Percentiles rank a stretch among this genome's conserved stretches.
These are phyloP conservation scores for Phytoseiulus persimilis DNA, from an alignment of 2,888 invertebrate species.

Conservation along the genomic window DNA sequence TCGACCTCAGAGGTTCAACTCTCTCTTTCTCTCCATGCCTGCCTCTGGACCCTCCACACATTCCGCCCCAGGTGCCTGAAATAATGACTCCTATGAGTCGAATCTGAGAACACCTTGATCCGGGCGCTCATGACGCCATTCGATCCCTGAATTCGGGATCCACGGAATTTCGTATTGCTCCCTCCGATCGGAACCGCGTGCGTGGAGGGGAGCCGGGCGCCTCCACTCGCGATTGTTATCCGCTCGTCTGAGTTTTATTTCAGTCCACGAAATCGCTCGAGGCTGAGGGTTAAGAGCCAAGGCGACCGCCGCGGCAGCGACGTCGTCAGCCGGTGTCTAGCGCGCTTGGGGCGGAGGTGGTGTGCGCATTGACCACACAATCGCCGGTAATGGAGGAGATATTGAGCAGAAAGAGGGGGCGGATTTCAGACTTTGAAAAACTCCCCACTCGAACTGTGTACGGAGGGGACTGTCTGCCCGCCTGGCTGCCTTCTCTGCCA, in stretches of 20 bases:
- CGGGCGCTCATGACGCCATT: too few relatives aligned
- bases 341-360: not conserved
- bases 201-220: too few relatives aligned
- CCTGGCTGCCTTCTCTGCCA: not conserved
- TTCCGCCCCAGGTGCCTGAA: too few relatives aligned
- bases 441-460: not conserved
- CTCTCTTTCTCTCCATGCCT: too few relatives aligned
- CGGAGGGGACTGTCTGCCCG: not conserved
- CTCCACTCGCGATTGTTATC: not conserved
- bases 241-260: not conserved
- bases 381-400: conserved; percentile 12
- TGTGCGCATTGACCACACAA: not conserved
- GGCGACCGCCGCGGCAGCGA: not conserved
- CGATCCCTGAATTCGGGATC: too few relatives aligned
- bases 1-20: too few relatives aligned
- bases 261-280: not conserved
- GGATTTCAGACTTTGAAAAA: conserved; percentile 34
- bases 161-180: too few relatives aligned
- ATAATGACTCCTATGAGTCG: too few relatives aligned
- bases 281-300: not conserved
- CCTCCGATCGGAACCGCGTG: too few relatives aligned
- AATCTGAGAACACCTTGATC: too few relatives aligned
- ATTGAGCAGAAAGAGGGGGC: conserved; percentile 36
- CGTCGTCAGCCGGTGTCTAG: not conserved
- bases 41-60: too few relatives aligned